These are phyloP conservation scores for Agonum fuliginosum DNA, from an alignment of 2,888 invertebrate species.

Conservation along the genomic window DNA sequence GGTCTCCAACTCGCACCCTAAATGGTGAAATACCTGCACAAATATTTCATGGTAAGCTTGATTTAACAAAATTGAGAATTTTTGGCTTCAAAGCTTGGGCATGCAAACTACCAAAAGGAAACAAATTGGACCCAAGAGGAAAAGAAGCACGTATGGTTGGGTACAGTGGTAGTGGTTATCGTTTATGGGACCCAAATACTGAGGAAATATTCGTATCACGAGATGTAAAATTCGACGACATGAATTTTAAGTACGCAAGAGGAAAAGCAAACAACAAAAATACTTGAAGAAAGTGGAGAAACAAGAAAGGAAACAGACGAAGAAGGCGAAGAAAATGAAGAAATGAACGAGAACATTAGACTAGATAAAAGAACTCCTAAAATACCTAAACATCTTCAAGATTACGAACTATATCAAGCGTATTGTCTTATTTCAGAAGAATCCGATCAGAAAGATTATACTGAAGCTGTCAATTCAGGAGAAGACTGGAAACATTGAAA, in stretches of 20 bases:
- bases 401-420: slow-evolving; percentile 51
- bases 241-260: background rate
- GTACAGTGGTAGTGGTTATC: slow-evolving; percentile 21
- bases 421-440: slow-evolving; percentile 40
- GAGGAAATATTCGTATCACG: slow-evolving; percentile 1
- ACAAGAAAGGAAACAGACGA: background rate
- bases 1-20: slow-evolving; percentile 47
- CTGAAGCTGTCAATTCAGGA: slow-evolving; percentile 33
- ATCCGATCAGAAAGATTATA: slow-evolving; percentile 15
- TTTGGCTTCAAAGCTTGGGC: slow-evolving; percentile 57
- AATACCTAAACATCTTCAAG: slow-evolving; percentile 39
- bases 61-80: slow-evolving; percentile 47
- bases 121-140: slow-evolving; percentile 22
- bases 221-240: slow-evolving; percentile 26
- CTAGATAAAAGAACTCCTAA: background rate
- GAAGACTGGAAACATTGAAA: slow-evolving; percentile 26
- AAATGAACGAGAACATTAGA: background rate
- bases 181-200: slow-evolving; percentile 24
- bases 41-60: slow-evolving; percentile 27
- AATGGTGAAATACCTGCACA: slow-evolving; percentile 49
- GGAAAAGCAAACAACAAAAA: slow-evolving; percentile 26
- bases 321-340: background rate
- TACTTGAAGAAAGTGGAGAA: background rate
- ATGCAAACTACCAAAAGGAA: background rate
- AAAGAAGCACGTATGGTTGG: slow-evolving; percentile 25